Evolutionary conservation across 1,140 invertebrate species (phyloP).

Genomic region (Temnothorax nylanderi): DNA sequence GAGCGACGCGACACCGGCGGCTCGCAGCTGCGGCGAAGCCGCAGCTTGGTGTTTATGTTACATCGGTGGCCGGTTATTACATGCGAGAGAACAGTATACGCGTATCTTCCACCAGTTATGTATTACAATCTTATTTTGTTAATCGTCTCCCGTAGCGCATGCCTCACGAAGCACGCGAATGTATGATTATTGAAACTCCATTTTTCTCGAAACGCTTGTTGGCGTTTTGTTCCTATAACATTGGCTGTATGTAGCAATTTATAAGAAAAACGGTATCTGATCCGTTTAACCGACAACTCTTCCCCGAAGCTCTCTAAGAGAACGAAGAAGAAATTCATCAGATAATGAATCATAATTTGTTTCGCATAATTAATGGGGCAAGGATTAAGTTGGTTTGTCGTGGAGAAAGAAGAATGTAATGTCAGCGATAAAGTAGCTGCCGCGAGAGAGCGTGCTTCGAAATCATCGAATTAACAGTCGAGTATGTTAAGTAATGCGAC

Average conservation of each 20-base stretch:
- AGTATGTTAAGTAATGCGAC: constrained; percentile 68
- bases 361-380: constrained; percentile 7
- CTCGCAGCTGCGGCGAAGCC: constrained; percentile 1
- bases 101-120: constrained; percentile 23
- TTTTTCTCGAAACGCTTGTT: neutral
- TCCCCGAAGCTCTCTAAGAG: neutral
- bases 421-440: neutral
- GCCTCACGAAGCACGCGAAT: neutral
- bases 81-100: constrained; percentile 8
- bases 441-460: constrained; percentile 8
- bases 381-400: neutral
- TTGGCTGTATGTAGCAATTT: no score
- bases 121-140: constrained; percentile 51
- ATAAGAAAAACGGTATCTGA: neutral
- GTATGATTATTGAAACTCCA: constrained; percentile 31
- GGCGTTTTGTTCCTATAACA: neutral
- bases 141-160: constrained; percentile 31
- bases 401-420: neutral
- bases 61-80: constrained; percentile 33
- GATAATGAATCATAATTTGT: constrained; percentile 13
- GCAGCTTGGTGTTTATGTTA: constrained; percentile 39
- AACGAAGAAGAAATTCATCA: neutral
- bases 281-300: neutral
- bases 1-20: constrained; percentile 33
- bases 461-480: constrained; percentile 62